These are phyloP conservation scores for Eristalis intricaria DNA, from an alignment of 2,888 invertebrate species.

Conservation along the genomic window DNA sequence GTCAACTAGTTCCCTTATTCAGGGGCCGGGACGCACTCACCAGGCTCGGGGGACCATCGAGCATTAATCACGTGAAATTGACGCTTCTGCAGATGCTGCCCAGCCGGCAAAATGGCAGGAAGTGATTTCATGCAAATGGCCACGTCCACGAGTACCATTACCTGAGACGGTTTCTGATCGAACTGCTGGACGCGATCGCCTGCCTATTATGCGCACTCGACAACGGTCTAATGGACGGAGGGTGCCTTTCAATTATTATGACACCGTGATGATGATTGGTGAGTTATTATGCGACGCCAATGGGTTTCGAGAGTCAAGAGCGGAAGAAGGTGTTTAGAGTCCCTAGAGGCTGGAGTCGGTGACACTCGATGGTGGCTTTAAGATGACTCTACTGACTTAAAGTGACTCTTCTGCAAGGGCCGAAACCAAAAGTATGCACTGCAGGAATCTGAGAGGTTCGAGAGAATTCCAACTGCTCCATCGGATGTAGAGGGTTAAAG, in stretches of 20 bases:
- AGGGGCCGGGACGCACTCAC: neutral
- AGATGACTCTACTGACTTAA: too few species aligned
- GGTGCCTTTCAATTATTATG: slow-evolving; percentile 1
- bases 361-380: too few species aligned
- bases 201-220: neutral
- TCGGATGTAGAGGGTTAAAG: too few species aligned
- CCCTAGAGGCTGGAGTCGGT: too few species aligned
- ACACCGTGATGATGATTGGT: neutral
- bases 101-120: slow-evolving; percentile 34
- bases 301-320: neutral
- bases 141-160: slow-evolving; percentile 20
- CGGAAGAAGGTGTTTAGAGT: neutral
- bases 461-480: too few species aligned
- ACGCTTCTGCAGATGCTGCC: slow-evolving; percentile 41
- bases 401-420: too few species aligned
- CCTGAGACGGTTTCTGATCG: slow-evolving; percentile 37
- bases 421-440: too few species aligned
- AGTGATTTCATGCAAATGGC: slow-evolving; percentile 19
- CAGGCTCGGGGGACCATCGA: slow-evolving; percentile 7
- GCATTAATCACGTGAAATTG: slow-evolving; percentile 51
- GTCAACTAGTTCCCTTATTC: slow-evolving; percentile 42
- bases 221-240: neutral
- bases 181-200: neutral
- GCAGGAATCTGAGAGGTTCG: too few species aligned
- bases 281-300: neutral